These are phyloP conservation scores for Junco hyemalis DNA, from an alignment of 2,113 vertebrate genomes.

Conservation along the genomic window DNA sequence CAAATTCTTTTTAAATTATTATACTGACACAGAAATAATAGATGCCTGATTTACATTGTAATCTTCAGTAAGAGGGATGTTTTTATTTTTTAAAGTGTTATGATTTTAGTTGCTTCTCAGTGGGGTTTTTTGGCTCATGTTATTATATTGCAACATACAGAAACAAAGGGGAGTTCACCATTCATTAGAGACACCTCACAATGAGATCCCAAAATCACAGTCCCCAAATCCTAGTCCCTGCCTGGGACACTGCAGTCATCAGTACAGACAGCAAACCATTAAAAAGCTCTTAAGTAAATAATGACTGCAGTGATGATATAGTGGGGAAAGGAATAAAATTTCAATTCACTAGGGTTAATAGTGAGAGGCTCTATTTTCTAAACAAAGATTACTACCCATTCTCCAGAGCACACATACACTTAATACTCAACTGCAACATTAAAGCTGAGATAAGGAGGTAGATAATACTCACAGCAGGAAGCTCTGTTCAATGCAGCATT, in stretches of 20 bases:
- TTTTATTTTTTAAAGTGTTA: conserved; percentile 54
- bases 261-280: background rate
- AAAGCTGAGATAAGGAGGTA: conserved; percentile 61
- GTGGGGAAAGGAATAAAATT: conserved; percentile 31
- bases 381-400: conserved; percentile 59
- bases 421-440: conserved; percentile 53
- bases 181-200: background rate
- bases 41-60: conserved; percentile 54
- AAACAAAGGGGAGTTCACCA: background rate
- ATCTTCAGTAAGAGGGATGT: conserved; percentile 34
- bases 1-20: conserved; percentile 63
- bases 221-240: conserved; percentile 21
- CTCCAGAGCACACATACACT: conserved; percentile 48
- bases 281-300: conserved; percentile 61
- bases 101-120: conserved; percentile 43
- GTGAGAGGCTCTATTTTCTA: conserved; percentile 42
- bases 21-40: conserved; percentile 56
- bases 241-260: background rate
- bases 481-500: conserved; percentile 18
- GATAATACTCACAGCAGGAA: conserved; percentile 61
- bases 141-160: background rate
- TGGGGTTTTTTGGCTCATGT: background rate
- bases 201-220: conserved; percentile 29
- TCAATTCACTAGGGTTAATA: conserved; percentile 39
- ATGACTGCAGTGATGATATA: background rate